phyloP scores from a whole-genome alignment of 2,888 invertebrate species.

The Acanthosoma haemorrhoidale region DNA sequence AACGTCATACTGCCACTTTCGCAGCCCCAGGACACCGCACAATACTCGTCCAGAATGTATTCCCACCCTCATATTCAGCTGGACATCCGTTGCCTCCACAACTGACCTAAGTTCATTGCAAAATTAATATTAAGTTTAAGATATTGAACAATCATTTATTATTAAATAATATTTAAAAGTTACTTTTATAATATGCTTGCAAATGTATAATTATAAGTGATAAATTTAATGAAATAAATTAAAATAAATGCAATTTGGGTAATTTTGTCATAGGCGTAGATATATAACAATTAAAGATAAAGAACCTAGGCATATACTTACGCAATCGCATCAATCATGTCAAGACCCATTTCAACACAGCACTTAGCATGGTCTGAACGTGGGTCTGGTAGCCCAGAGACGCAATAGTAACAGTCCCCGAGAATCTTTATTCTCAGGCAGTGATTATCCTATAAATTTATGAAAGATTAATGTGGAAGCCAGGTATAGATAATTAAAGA shows the following conservation, averaged over 20 bases:
- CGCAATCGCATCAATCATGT: constrained; percentile 82
- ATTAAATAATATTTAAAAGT: too few species aligned
- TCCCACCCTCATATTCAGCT: constrained; percentile 86
- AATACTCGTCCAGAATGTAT: constrained; percentile 86
- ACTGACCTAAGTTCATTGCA: constrained; percentile 74
- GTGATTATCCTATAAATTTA: constrained; percentile 63
- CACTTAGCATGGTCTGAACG: constrained; percentile 88
- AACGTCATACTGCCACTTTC: constrained; percentile 92
- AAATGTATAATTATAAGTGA: too few species aligned
- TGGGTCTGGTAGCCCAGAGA: constrained; percentile 84
- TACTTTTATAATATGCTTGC: too few species aligned
- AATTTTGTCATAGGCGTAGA: too few species aligned
- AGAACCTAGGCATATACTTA: too few species aligned
- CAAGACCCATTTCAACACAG: constrained; percentile 80
- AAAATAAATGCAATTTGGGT: too few species aligned
- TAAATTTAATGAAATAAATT: too few species aligned
- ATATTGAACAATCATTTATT: too few species aligned
- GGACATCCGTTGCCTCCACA: constrained; percentile 87
- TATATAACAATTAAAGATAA: too few species aligned
- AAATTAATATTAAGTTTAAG: too few species aligned
- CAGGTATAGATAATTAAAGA: too few species aligned
- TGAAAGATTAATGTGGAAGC: neutral
- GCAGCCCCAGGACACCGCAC: constrained; percentile 81
- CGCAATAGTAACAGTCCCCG: constrained; percentile 92
- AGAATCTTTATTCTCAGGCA: constrained; percentile 77